Evolutionary conservation across 1,140 invertebrate genomes (phyloP), one percentile per base, ranked within the genome.

Genomic region (Drosophila leontia): DNA sequence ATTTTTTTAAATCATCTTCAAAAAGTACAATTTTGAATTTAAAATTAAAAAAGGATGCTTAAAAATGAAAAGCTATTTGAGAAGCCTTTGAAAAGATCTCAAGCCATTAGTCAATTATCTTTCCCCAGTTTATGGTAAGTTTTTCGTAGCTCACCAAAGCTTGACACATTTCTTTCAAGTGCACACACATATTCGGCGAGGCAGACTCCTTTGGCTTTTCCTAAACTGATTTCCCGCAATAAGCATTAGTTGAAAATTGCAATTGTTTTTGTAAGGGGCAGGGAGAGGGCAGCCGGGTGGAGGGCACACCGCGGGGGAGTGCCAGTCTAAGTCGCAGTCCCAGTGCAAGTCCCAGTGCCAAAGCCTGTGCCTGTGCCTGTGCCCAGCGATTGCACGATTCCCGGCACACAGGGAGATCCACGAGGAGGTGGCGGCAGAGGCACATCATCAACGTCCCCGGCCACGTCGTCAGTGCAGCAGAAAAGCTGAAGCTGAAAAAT

Each of bases 211-310:
- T 88, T 88, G 81, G 84, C 80, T 87, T 80, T 75, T 75, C 56
- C 80, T 84, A 85, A 91, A 91, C 84, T 91, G 88, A 88, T 91
- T 92, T 92, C 86, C 86, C 91, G 86, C 91, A 92, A 92, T 92
- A 91, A 92, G 91, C 91, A 92, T 91, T 92, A 92, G 91, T 79
- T 91, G 74, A 91, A 91, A 92, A 91, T 92, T 88, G 86, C 81
- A 91, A 91, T 92, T 91, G 91, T 88, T 90, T 90, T 91, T 85
- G 61, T 39, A 70, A 70, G 77, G 44, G 58, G 39, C 19, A 55
- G 9, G 57, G 17, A 61, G 74, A 47, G 48, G 53, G 35, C 47
- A 13, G 11, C 15, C 41, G 59, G 53, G 26, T 39, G 23, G 63
- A 68, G 71, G 77, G 67, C 69, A 62, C 86, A 86, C 86, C 79